Base-by-base conservation (phyloP, 2,113 vertebrate species). In the Austrofundulus limnaeus region DNA sequence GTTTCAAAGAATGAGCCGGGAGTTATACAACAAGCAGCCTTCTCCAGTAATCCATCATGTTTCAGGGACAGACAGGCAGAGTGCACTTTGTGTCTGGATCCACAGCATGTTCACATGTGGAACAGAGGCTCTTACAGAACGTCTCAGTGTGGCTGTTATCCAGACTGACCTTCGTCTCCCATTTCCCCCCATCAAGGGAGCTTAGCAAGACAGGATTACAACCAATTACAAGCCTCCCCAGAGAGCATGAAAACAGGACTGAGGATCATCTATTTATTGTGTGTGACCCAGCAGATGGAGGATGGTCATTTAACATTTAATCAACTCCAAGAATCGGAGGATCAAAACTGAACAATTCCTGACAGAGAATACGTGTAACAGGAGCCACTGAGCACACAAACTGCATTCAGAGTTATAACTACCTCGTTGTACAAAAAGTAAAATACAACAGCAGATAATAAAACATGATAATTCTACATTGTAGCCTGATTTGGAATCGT, bases 181-280 rank as follows among this genome's bases (percentile, higher is more conserved):
- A 61, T 78, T 76, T 84, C 65, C 70, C 72, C 58, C 67, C 75
- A 87, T 82, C 70, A 56, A 59, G 77, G 67, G 75, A 83, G 75
- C 50, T 88, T 79, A 88, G 69, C 57, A 61, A 80, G 64, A 75
- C 67, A 70, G 79, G 87, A 88, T 88, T 87, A 87, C 63, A 80
- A 85, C 76, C 80, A 90, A 89, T 90, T 88, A 87, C 72, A 72
- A 46, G 43, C 65, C 46, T 83, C 68, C 78, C 80, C 67, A 0
- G 37, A 66, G 78, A 78, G 70, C 20, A 16, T 0, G 11, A 60
- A 64, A 47, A 56, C 54, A 4, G 58, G 73, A 53, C 70, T 70
- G 55, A 76, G 62, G 68, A 78, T 75, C 80, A 83, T 78, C 58
- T 68, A 63, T 77, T 80, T 78, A 61, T 59, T 81, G 77, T 48